A percentile compares a stretch with the other conserved stretches of the same genome.
phyloP scores from a whole-genome alignment of 2,797 vertebrate species.

The Psittacula echo region DNA sequence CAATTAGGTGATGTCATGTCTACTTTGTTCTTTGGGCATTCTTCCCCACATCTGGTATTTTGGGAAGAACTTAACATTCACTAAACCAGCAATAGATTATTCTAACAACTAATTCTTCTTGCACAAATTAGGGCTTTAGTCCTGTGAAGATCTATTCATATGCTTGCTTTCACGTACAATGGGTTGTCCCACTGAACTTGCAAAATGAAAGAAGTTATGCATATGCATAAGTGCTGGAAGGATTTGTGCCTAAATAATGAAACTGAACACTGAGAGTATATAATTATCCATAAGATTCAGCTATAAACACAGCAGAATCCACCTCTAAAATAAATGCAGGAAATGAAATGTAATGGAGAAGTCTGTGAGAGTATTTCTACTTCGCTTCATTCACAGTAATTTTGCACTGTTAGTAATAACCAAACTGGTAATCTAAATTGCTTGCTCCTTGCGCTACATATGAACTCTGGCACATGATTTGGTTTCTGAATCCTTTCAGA shows the following conservation, averaged over 20 bases:
- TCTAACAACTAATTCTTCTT: conserved; percentile 27
- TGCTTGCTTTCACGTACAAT: conserved; percentile 23
- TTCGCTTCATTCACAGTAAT: conserved; percentile 29
- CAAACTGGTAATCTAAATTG: conserved; percentile 17
- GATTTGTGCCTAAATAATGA: conserved; percentile 30
- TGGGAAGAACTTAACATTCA: conserved; percentile 1
- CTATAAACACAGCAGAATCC: conserved; percentile 28
- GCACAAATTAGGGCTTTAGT: background rate
- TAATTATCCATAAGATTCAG: conserved; percentile 30
- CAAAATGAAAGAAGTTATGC: conserved; percentile 7
- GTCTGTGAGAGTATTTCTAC: conserved; percentile 11
- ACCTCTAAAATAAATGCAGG: conserved; percentile 40
- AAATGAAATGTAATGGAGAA: conserved; percentile 26
- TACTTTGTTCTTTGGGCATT: conserved; percentile 41
- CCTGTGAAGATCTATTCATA: background rate
- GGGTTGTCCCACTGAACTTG: background rate
- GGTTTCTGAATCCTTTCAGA: conserved; percentile 32
- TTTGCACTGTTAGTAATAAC: conserved; percentile 28
- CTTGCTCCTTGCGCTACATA: background rate
- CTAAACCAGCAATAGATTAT: background rate
- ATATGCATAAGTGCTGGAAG: conserved; percentile 12
- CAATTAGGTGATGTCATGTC: conserved; percentile 40
- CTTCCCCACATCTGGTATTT: conserved; percentile 44
- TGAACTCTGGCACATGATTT: conserved; percentile 9
- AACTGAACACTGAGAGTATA: background rate